phyloP scores from a whole-genome alignment of 2,113 vertebrate genomes.

The Triplophysa dalaica region DNA sequence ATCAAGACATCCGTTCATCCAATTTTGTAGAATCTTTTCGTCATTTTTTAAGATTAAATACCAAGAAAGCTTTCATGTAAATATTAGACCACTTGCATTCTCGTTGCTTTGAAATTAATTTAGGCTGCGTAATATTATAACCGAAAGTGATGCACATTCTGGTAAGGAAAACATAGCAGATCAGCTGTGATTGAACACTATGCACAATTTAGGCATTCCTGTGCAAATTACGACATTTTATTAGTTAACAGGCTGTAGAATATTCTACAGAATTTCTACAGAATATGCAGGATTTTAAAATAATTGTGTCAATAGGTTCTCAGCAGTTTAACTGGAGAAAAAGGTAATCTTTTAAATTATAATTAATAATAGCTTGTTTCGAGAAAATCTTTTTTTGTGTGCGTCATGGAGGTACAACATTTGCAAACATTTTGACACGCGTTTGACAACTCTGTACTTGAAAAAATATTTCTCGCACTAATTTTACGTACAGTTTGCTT shows the following conservation, averaged over 20 bases:
- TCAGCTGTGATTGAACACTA: not conserved
- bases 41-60: not conserved
- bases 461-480: not conserved
- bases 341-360: no score
- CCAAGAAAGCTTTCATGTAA: not conserved
- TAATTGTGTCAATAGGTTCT: not conserved
- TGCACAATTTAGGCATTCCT: constrained; percentile 5
- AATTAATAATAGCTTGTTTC: not conserved
- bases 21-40: not conserved
- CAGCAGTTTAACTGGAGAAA: not conserved
- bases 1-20: not conserved
- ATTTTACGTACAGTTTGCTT: not conserved
- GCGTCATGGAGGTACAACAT: not conserved
- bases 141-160: constrained; percentile 1
- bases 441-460: not conserved
- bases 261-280: not conserved
- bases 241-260: not conserved
- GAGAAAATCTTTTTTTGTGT: not conserved
- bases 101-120: constrained; percentile 10
- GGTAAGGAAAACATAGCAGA: not conserved
- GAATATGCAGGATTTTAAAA: not conserved
- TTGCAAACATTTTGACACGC: constrained; percentile 1
- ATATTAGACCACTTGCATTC: constrained; percentile 10
- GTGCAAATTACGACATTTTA: not conserved
- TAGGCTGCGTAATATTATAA: not conserved